A percentile compares a stretch with the other conserved stretches of the same genome.
Evolutionary conservation across 2,113 vertebrate species (phyloP).

Genomic region (Suricata suricatta): DNA sequence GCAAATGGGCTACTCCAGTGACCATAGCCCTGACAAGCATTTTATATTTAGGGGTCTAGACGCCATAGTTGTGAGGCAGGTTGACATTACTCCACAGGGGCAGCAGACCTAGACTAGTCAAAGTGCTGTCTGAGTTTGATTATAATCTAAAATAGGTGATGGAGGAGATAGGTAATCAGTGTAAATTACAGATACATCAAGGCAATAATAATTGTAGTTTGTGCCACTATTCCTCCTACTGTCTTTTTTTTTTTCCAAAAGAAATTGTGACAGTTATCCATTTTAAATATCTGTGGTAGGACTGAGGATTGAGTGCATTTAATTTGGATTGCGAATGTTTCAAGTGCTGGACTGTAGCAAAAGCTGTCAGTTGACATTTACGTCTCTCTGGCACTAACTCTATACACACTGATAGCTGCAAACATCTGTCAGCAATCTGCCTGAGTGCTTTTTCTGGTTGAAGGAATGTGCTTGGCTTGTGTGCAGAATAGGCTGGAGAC

Average conservation of each 20-base stretch:
- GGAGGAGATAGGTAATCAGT: background rate
- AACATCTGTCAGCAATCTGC: background rate
- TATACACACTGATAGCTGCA: background rate
- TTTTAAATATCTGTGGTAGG: background rate
- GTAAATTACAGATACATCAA: background rate
- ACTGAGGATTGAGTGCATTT: background rate
- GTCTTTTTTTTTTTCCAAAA: background rate
- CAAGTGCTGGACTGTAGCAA: background rate
- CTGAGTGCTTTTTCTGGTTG: background rate
- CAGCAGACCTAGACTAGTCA: background rate
- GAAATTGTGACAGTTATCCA: background rate
- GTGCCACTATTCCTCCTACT: background rate
- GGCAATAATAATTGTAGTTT: background rate
- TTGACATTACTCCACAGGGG: background rate
- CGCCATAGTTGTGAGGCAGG: background rate
- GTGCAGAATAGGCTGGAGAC: background rate
- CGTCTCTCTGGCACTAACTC: background rate
- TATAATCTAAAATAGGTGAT: background rate
- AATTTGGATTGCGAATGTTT: background rate
- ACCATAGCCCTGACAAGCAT: background rate
- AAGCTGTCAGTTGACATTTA: background rate
- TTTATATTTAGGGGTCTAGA: background rate
- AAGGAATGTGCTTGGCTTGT: background rate
- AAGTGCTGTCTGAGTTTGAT: background rate
- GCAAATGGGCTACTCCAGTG: background rate